phyloP scores from a whole-genome alignment of 2,113 vertebrate species.

The Malurus elegans region DNA sequence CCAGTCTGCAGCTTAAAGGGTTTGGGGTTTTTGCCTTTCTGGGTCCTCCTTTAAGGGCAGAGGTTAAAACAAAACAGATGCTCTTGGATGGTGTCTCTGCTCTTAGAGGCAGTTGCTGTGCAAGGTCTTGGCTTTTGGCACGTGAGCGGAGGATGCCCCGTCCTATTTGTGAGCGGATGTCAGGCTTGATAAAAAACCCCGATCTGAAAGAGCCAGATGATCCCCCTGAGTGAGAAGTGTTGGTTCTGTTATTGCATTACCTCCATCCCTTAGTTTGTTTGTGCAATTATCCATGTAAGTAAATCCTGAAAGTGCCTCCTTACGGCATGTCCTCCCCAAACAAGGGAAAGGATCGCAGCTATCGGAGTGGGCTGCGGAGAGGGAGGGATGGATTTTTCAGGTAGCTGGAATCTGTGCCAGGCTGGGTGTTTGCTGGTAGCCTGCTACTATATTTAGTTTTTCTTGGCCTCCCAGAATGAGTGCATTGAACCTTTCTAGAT shows the following conservation, averaged over 20 bases:
- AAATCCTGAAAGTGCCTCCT: neutral
- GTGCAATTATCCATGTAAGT: neutral
- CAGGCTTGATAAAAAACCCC: neutral
- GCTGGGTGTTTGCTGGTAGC: neutral
- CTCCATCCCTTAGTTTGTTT: neutral
- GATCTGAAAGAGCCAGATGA: neutral
- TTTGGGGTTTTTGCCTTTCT: neutral
- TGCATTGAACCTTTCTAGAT: slow-evolving; percentile 1
- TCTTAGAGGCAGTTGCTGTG: neutral
- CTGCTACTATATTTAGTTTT: slow-evolving; percentile 54
- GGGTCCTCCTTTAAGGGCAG: neutral
- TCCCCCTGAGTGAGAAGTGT: neutral
- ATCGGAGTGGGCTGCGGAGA: accelerated
- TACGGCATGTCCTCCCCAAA: neutral
- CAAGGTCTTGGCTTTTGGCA: neutral
- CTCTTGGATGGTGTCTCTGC: neutral
- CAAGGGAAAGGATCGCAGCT: slow-evolving; percentile 22
- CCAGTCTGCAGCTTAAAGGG: neutral
- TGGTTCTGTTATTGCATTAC: neutral
- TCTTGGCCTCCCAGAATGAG: neutral
- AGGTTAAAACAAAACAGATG: slow-evolving; percentile 48
- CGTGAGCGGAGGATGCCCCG: neutral
- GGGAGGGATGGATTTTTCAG: slow-evolving; percentile 10
- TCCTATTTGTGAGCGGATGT: neutral
- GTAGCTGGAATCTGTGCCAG: slow-evolving; percentile 34